These are phyloP conservation scores for Melipona bicolor DNA, from an alignment of 2,888 invertebrate species.

Conservation along the genomic window DNA sequence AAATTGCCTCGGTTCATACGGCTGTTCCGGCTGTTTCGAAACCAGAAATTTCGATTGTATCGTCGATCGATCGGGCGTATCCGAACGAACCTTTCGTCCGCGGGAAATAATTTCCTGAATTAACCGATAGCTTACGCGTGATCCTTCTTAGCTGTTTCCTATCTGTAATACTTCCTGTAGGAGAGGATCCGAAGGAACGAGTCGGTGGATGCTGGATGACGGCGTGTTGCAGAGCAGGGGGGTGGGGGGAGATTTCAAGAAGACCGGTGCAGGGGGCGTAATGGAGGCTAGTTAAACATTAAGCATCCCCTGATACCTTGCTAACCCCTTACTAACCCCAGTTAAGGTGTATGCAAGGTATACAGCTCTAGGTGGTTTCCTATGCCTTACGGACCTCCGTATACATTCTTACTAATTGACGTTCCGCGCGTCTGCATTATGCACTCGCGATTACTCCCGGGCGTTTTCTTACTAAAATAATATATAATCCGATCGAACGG, in stretches of 20 bases:
- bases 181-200: conserved; percentile 65
- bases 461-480: conserved; percentile 75
- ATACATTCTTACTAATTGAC: conserved; percentile 84
- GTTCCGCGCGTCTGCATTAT: conserved; percentile 79
- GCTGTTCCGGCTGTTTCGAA: no score
- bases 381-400: conserved; percentile 79
- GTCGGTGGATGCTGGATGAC: conserved; percentile 68
- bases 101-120: conserved; percentile 69
- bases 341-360: conserved; percentile 79
- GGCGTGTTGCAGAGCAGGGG: conserved; percentile 48
- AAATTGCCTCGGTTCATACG: no score
- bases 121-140: conserved; percentile 60
- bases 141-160: conserved; percentile 73
- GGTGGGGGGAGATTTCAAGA: conserved; percentile 41
- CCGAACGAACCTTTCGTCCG: conserved; percentile 17
- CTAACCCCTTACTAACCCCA: conserved; percentile 80
- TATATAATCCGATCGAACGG: conserved; percentile 63
- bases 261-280: conserved; percentile 75
- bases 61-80: neutral
- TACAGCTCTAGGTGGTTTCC: conserved; percentile 76
- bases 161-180: conserved; percentile 75
- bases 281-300: conserved; percentile 84
- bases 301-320: conserved; percentile 83
- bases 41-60: no score
- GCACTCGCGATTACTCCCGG: conserved; percentile 78